Evolutionary conservation across 2,113 vertebrate genomes (phyloP).

Genomic region (Hemiscyllium ocellatum): DNA sequence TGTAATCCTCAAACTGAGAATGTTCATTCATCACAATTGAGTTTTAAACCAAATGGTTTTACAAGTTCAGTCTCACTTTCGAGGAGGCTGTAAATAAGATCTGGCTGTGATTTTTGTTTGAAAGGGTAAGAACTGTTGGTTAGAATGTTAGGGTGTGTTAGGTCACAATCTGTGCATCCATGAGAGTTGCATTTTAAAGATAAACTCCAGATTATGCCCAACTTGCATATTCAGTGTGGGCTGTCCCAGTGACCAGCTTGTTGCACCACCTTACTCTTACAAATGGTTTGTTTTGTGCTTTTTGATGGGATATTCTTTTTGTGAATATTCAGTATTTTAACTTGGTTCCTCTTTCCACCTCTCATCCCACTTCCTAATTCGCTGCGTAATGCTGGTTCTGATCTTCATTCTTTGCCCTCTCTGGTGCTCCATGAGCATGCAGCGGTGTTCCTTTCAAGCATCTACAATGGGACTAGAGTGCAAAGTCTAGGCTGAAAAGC

Average conservation of each 20-base stretch:
- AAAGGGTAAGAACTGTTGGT: constrained; percentile 25
- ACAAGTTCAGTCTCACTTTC: not conserved
- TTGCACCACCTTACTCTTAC: not conserved
- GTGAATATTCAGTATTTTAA: not conserved
- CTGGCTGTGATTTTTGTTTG: constrained; percentile 16
- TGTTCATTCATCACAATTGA: not conserved
- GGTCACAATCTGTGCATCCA: constrained; percentile 9
- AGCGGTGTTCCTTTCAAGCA: no score
- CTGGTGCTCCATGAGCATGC: not conserved
- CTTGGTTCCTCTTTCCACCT: not conserved
- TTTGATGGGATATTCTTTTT: not conserved
- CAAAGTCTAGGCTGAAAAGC: not conserved
- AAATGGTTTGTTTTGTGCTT: not conserved
- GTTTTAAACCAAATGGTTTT: not conserved
- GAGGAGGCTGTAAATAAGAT: not conserved
- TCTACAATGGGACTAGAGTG: not conserved
- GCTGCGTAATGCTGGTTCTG: not conserved
- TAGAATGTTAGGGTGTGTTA: constrained; percentile 25
- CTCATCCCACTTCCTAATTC: not conserved
- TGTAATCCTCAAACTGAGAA: not conserved
- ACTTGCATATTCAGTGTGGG: not conserved
- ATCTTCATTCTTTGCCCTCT: not conserved
- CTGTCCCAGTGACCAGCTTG: not conserved
- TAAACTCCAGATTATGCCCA: constrained; percentile 18
- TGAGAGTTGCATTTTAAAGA: not conserved